Evolutionary conservation across 2,113 vertebrate species (phyloP).

Genomic region (Microcebus griseorufus): DNA sequence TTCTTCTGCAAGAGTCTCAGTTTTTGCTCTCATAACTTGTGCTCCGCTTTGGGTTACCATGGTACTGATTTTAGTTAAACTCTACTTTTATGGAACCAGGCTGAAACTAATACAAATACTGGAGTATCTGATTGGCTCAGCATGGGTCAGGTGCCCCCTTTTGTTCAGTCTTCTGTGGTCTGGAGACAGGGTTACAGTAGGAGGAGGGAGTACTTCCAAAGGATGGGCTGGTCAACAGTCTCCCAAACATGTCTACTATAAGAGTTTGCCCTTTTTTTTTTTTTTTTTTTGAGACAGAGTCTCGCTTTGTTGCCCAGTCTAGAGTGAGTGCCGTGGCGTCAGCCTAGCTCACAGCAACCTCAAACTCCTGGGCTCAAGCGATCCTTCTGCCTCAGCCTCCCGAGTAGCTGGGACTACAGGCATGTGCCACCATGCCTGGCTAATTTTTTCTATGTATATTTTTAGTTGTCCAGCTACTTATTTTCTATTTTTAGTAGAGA

Average conservation of each 20-base stretch:
- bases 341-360: no score
- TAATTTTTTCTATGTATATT: no score
- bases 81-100: neutral
- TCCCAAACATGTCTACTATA: neutral
- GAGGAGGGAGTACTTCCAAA: neutral
- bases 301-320: no score
- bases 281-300: no score
- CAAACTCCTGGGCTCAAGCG: no score
- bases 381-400: no score
- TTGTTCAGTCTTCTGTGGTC: neutral
- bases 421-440: no score
- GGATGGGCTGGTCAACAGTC: neutral
- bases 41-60: neutral
- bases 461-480: no score
- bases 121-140: neutral
- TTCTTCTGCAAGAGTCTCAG: neutral
- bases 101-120: neutral
- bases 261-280: neutral
- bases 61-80: slow-evolving; percentile 25
- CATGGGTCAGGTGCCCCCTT: neutral
- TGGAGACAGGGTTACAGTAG: neutral
- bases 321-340: no score
- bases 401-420: no score
- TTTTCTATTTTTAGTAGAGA: no score
- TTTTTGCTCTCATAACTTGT: neutral